These are phyloP conservation scores for Aphelinus atriplicis DNA, from an alignment of 1,140 invertebrate species.

Conservation along the genomic window DNA sequence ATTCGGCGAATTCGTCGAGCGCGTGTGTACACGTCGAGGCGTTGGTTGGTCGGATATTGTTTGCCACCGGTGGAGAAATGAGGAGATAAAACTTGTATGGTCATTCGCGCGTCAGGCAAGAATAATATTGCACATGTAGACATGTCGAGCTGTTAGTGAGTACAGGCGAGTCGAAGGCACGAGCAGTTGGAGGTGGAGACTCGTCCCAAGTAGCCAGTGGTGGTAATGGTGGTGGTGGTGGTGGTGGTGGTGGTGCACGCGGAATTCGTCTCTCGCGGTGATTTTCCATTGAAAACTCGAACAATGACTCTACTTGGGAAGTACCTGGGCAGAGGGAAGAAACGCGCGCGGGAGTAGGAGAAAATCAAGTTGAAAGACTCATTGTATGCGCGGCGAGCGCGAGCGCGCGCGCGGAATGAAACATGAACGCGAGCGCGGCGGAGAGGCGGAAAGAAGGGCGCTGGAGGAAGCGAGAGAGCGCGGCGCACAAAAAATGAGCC, in stretches of 20 bases:
- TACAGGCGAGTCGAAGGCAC: too few relatives aligned
- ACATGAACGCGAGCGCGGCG: background rate
- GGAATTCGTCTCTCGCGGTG: constrained; percentile 24
- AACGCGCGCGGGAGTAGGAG: constrained; percentile 12
- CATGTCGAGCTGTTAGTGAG: too few relatives aligned
- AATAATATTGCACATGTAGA: too few relatives aligned
- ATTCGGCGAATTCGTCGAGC: too few relatives aligned
- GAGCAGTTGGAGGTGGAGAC: too few relatives aligned
- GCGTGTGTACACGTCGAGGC: too few relatives aligned
- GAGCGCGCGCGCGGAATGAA: background rate
- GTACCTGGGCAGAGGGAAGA: constrained; percentile 5
- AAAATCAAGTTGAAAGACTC: constrained; percentile 37
- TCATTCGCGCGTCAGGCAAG: too few relatives aligned
- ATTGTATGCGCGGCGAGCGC: constrained; percentile 1
- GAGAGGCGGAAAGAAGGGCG: background rate
- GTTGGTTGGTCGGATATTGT: too few relatives aligned
- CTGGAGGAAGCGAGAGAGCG: background rate
- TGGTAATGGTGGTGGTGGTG: too few relatives aligned
- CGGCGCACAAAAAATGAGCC: constrained; percentile 20
- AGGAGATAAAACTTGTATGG: too few relatives aligned
- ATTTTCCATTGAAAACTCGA: constrained; percentile 32
- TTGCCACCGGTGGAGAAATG: too few relatives aligned
- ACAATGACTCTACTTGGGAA: constrained; percentile 30
- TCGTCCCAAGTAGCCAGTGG: constrained; percentile 18
- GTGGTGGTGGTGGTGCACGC: background rate